Evolutionary conservation across 2,888 invertebrate genomes (phyloP).

Genomic region (Lottia gigantea): DNA sequence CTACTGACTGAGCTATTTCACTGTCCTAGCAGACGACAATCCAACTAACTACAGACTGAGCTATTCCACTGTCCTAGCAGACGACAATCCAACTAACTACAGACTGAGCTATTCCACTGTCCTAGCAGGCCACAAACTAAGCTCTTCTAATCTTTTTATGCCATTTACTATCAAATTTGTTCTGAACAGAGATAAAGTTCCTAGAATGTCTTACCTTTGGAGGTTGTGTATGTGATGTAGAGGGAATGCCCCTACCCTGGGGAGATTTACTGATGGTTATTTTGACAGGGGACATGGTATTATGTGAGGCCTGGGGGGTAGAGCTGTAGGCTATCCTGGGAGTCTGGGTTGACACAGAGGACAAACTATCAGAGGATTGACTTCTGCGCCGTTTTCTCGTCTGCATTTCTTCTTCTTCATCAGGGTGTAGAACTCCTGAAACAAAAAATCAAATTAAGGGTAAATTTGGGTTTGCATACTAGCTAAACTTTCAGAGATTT

Average conservation of each 20-base stretch:
- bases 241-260: constrained; percentile 41
- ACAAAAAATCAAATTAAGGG: neutral
- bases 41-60: too few species aligned
- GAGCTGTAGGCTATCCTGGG: constrained; percentile 52
- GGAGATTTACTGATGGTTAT: constrained; percentile 64
- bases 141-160: too few species aligned
- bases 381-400: constrained; percentile 50
- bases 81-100: too few species aligned
- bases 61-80: too few species aligned
- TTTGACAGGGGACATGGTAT: constrained; percentile 60
- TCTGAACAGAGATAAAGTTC: too few species aligned
- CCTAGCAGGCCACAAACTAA: too few species aligned
- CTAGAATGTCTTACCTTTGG: constrained; percentile 29
- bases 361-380: constrained; percentile 51
- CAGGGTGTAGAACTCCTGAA: constrained; percentile 54
- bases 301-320: constrained; percentile 43
- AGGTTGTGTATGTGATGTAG: constrained; percentile 35
- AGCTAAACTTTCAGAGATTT: neutral
- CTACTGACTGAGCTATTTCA: too few species aligned
- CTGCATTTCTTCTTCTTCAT: constrained; percentile 60
- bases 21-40: too few species aligned
- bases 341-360: constrained; percentile 43
- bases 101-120: too few species aligned
- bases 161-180: too few species aligned
- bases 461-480: neutral